Conservation (phyloP, 1,140 invertebrate species). For the Drosophila watanabei region DNA sequence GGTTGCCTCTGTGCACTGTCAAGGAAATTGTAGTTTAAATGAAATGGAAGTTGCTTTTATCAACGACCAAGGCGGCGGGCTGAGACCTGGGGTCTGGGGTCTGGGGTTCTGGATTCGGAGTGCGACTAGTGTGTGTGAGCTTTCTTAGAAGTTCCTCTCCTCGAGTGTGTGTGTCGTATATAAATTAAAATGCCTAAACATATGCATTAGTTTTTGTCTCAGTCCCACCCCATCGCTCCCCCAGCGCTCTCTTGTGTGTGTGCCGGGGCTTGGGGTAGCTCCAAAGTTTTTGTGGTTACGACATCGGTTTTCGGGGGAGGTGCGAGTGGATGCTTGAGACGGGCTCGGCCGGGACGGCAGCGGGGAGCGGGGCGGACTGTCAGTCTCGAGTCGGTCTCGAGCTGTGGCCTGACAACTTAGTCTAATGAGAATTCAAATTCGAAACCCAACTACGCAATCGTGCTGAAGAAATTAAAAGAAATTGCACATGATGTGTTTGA, state of each 20-base stretch:
- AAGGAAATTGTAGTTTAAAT: slow-evolving; percentile 85
- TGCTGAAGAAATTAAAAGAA: slow-evolving; percentile 83
- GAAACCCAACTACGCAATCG: slow-evolving; percentile 82
- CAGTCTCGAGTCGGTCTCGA: slow-evolving; percentile 72
- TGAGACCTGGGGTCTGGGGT: background rate
- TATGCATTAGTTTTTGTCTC: slow-evolving; percentile 85
- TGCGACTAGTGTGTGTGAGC: slow-evolving; percentile 48
- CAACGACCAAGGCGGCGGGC: slow-evolving; percentile 59
- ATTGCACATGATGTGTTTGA: slow-evolving; percentile 69
- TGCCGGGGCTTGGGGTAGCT: slow-evolving; percentile 41
- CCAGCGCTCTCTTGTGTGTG: slow-evolving; percentile 22
- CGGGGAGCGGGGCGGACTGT: slow-evolving; percentile 38
- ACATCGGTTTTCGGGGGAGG: slow-evolving; percentile 69
- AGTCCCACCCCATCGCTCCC: slow-evolving; percentile 27
- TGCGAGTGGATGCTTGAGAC: slow-evolving; percentile 57
- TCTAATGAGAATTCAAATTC: slow-evolving; percentile 84
- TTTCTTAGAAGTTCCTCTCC: slow-evolving; percentile 69
- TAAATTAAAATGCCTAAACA: slow-evolving; percentile 85
- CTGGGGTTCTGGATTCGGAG: slow-evolving; percentile 35
- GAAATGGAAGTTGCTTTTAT: slow-evolving; percentile 84
- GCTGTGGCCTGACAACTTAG: slow-evolving; percentile 80
- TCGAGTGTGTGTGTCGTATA: slow-evolving; percentile 62
- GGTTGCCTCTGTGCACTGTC: slow-evolving; percentile 77
- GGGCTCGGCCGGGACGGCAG: slow-evolving; percentile 6
- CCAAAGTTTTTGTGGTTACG: slow-evolving; percentile 82